A percentile compares a stretch with the other conserved stretches of the same genome.
Evolutionary conservation across 2,888 invertebrate genomes (phyloP).

Genomic region (Sepiola atlantica): DNA sequence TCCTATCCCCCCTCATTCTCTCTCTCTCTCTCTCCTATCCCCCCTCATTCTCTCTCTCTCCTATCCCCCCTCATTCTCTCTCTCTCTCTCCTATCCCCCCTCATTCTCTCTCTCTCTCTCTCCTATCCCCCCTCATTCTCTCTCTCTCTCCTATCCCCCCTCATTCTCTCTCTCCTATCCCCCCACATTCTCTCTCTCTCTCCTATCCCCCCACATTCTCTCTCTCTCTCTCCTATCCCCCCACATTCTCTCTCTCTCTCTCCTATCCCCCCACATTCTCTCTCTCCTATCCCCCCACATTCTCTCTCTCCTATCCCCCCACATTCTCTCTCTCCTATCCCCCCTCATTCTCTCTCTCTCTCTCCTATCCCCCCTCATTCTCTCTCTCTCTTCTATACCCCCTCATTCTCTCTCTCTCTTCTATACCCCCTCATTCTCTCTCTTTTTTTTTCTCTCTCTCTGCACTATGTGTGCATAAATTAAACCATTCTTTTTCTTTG

Average conservation of each 20-base stretch:
- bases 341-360: too few species aligned
- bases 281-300: too few species aligned
- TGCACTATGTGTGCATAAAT: background rate
- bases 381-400: background rate
- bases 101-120: too few species aligned
- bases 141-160: background rate
- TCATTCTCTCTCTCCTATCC: background rate
- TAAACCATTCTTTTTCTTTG: background rate
- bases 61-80: too few species aligned
- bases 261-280: too few species aligned
- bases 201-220: too few species aligned
- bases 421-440: background rate
- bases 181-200: background rate
- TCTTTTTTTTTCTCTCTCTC: background rate
- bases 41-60: background rate
- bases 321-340: too few species aligned
- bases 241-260: too few species aligned
- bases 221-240: too few species aligned
- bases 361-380: background rate
- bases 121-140: background rate
- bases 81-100: too few species aligned
- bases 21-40: too few species aligned
- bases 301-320: too few species aligned
- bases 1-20: background rate
- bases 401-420: background rate